Conservation (phyloP, 1,140 invertebrate genomes). For the Zaprionus vittiger region DNA sequence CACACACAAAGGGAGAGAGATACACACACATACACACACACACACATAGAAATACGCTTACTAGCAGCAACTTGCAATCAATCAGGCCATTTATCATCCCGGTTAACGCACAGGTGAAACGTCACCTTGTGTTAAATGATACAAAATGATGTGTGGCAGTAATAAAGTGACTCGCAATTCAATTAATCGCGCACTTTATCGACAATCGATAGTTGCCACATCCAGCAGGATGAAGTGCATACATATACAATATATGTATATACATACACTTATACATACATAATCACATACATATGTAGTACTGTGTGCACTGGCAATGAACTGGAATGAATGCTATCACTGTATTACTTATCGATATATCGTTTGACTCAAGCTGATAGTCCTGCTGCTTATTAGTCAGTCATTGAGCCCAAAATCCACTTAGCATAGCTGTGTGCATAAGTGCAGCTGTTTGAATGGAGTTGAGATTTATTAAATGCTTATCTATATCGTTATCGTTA, state of each 20-base stretch:
- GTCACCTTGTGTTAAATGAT: constrained; percentile 40
- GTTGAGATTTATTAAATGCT: too few species aligned
- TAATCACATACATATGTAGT: too few species aligned
- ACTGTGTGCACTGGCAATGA: background rate
- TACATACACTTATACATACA: background rate
- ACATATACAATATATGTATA: background rate
- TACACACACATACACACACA: background rate
- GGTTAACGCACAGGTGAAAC: constrained; percentile 26
- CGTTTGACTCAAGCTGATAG: background rate
- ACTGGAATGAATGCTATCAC: background rate
- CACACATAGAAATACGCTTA: background rate
- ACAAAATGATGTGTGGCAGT: constrained; percentile 29
- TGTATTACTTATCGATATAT: constrained; percentile 4
- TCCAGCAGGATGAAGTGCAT: background rate
- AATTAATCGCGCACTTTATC: constrained; percentile 34
- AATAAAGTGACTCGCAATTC: constrained; percentile 32
- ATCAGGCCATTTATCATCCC: constrained; percentile 39
- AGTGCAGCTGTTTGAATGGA: background rate
- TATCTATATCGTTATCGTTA: background rate
- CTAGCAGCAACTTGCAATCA: constrained; percentile 19
- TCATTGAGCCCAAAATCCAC: background rate
- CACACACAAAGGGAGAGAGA: background rate
- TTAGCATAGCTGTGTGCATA: background rate
- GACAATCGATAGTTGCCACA: constrained; percentile 12
- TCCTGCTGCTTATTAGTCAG: background rate